Base-by-base conservation (phyloP, 2,113 vertebrate genomes). In the Sclerurus mexicanus region DNA sequence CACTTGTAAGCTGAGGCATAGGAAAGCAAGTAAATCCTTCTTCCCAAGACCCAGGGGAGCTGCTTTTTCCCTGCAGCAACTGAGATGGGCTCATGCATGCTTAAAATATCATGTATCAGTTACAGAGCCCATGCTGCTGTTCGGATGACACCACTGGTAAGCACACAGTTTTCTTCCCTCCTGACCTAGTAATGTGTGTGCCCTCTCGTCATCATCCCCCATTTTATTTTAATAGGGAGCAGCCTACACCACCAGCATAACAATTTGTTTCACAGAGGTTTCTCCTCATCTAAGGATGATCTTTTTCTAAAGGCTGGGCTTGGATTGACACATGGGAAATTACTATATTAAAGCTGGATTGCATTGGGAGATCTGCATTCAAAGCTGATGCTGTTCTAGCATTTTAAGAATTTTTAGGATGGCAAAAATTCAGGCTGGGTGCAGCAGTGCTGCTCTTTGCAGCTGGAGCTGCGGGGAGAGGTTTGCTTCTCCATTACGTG, bases 141-240 rank as follows among this genome's bases (percentile, higher is more conserved):
- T 86, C 67, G 59, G 59, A 15, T 52, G 53, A 39, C 59, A 44
- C 59, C 21, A 2, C 31, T 49, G 59, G 14, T 68, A 74, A 85
- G 59, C 24, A 50, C 63, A 19, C 10, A 37, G 49, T 46, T 81
- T 33, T 83, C 56, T 75, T 66, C 44, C 40, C 50, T 68, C 37
- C 84, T 1, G 1, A 16, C 47, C 42, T 25, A 37, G 21, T 59
- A 33, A 49, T 30, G 23, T 4, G 14, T 23, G 39, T 86, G 59
- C 37, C 30, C 31, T 83, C 71, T 79, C 27, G 22, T 67, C 74
- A 35, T 74, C 58, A 85, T 59, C 42, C 35, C 46, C 14, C 19
- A 8, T 68, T 30, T 76, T 90, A 81, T 75, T 71, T 94, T 90
- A 94, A 86, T 23, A 58, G 58, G 33, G 40, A 94, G 30, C 14